phyloP scores from a whole-genome alignment of 2,888 invertebrate genomes.

The Exocentrus adspersus region DNA sequence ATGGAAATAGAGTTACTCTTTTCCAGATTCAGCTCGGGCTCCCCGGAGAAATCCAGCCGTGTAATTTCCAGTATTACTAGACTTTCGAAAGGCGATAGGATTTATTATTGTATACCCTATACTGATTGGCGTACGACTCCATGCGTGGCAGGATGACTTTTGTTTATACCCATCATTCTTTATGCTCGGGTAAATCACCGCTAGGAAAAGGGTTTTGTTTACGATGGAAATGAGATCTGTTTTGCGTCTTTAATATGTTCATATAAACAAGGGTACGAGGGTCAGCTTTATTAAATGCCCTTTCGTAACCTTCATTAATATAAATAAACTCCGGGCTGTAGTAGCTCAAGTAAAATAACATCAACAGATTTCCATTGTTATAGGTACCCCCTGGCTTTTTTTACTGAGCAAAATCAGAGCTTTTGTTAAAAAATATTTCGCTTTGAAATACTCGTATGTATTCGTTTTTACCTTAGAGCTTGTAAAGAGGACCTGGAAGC shows the following conservation, averaged over 20 bases:
- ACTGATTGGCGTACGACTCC: background rate
- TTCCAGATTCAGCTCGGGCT: background rate
- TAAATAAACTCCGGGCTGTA: too few relatives aligned
- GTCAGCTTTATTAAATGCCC: background rate
- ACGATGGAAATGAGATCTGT: background rate
- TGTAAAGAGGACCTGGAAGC: conserved; percentile 80
- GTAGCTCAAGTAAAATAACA: too few relatives aligned
- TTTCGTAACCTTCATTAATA: background rate
- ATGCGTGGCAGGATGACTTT: background rate
- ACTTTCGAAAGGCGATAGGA: background rate
- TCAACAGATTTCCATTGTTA: too few relatives aligned
- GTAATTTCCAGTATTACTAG: background rate
- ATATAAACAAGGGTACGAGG: background rate
- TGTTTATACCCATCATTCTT: background rate
- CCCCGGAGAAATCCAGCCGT: background rate
- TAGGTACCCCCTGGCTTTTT: too few relatives aligned
- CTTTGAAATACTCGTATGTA: too few relatives aligned
- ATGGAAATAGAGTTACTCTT: background rate
- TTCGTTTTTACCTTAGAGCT: conserved; percentile 74
- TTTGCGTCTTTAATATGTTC: background rate
- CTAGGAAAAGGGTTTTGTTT: background rate
- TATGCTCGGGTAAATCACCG: background rate
- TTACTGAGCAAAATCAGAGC: too few relatives aligned
- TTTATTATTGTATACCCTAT: background rate
- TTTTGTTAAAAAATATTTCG: too few relatives aligned